These are phyloP conservation scores for Papilio helenus DNA, from an alignment of 1,140 invertebrate species.

Conservation along the genomic window DNA sequence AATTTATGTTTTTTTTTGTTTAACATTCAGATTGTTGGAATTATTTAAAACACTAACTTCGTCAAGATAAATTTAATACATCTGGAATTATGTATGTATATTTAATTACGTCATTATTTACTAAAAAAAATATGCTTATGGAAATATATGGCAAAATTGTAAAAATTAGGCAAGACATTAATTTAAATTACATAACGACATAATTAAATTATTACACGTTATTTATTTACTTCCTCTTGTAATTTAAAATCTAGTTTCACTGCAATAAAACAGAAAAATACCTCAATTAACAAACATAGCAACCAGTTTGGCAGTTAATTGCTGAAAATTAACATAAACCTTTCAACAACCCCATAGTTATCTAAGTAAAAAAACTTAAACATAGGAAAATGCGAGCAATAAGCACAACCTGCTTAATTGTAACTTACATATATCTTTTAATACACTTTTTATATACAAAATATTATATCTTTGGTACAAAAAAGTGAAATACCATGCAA, in stretches of 20 bases:
- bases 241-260: background rate
- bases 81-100: background rate
- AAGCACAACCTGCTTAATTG: conserved; percentile 1
- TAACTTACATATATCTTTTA: background rate
- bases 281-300: background rate
- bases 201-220: background rate
- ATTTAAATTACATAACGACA: background rate
- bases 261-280: background rate
- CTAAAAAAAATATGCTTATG: background rate
- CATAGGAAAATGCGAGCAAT: background rate
- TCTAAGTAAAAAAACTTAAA: conserved; percentile 13
- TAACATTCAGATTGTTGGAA: background rate
- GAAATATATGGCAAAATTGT: background rate
- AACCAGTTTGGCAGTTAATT: background rate
- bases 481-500: conserved; percentile 6
- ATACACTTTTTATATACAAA: background rate
- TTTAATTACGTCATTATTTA: background rate
- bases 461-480: conserved; percentile 4
- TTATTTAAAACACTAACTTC: background rate
- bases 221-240: background rate
- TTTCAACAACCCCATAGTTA: background rate
- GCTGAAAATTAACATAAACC: background rate
- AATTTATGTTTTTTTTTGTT: background rate
- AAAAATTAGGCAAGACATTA: conserved; percentile 3
- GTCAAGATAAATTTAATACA: background rate